Base-by-base conservation (phyloP, 2,113 vertebrate species). In the Oxyura jamaicensis region DNA sequence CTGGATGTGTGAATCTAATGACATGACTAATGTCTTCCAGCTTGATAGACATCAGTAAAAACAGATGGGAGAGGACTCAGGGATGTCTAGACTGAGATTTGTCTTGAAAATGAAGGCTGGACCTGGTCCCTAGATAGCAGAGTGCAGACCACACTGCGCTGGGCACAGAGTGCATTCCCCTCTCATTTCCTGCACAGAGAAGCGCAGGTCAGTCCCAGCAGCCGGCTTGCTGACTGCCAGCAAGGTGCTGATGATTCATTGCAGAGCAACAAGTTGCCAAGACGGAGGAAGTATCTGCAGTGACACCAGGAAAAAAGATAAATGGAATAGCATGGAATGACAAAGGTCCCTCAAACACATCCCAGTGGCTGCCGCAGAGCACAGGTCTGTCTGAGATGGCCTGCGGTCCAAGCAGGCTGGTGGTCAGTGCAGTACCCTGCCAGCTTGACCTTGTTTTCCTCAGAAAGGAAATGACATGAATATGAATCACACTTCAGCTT, bases 131-230 rank as follows among this genome's bases (percentile, higher is more conserved):
- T 33, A 29, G 46, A 3, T 21, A 69, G 39, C 15, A 59, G 10
- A 44, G 23, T 6, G 44, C 7, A 11, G 74, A 11, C 58, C 2
- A 3, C 15, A 11, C 55, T 35, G 1, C 5, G 3, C 2, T 3
- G 33, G 55, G 55, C 33, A 35, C 59, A 36, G 48, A 66, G 53
- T 3, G 4, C 41, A 15, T 76, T 59, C 21, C 16, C 39, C 56
- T 74, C 68, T 72, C 67, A 5, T 50, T 59, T 36, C 19, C 66
- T 69, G n/a, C 35, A 10, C 8, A 83, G 62, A 72, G 10, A 65
- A 48, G 35, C 17, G 5, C 2, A n/a, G 48, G 4, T 33, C 75
- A 63, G 35, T 18, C 73, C 58, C 79, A 55, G 68, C 26, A 2
- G 3, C 52, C 42, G 33, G 17, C 14, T 23, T 73, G 26, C 9